Evolutionary conservation across 2,888 invertebrate species (phyloP).

Genomic region (Andrena praecox): DNA sequence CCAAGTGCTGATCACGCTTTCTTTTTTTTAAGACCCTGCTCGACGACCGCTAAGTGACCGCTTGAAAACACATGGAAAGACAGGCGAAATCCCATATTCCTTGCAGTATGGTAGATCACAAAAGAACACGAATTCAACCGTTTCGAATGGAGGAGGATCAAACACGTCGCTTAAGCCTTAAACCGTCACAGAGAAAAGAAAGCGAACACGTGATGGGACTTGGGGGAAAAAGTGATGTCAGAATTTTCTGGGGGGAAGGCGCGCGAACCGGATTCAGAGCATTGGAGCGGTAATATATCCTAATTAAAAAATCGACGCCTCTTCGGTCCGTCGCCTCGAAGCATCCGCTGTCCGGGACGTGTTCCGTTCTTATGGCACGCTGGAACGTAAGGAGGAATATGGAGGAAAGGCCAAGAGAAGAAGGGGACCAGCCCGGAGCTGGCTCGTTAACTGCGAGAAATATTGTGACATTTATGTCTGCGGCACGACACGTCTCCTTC

Average conservation of each 20-base stretch:
- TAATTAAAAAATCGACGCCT: slow-evolving; percentile 84
- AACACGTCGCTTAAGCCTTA: neutral
- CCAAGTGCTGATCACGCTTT: too few relatives aligned
- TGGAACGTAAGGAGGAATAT: slow-evolving; percentile 60
- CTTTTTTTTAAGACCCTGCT: too few relatives aligned
- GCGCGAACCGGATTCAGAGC: slow-evolving; percentile 49
- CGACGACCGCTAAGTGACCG: too few relatives aligned
- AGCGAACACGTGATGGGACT: slow-evolving; percentile 28
- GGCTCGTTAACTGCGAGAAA: slow-evolving; percentile 84
- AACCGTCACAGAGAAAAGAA: neutral
- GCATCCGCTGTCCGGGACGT: slow-evolving; percentile 67
- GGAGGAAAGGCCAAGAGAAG: slow-evolving; percentile 53
- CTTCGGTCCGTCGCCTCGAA: slow-evolving; percentile 78
- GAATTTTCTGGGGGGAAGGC: slow-evolving; percentile 35
- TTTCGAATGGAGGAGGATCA: neutral
- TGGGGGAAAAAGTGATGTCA: slow-evolving; percentile 33
- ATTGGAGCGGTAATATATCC: slow-evolving; percentile 65
- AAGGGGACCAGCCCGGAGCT: slow-evolving; percentile 67
- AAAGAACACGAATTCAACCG: neutral
- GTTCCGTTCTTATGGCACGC: slow-evolving; percentile 54
- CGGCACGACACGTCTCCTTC: slow-evolving; percentile 77
- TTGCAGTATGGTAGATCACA: neutral
- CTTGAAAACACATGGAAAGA: too few relatives aligned
- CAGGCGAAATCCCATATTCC: too few relatives aligned
- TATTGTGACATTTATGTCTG: slow-evolving; percentile 84